Base-by-base conservation (phyloP, 2,888 invertebrate species). In the Frankliniella fusca region DNA sequence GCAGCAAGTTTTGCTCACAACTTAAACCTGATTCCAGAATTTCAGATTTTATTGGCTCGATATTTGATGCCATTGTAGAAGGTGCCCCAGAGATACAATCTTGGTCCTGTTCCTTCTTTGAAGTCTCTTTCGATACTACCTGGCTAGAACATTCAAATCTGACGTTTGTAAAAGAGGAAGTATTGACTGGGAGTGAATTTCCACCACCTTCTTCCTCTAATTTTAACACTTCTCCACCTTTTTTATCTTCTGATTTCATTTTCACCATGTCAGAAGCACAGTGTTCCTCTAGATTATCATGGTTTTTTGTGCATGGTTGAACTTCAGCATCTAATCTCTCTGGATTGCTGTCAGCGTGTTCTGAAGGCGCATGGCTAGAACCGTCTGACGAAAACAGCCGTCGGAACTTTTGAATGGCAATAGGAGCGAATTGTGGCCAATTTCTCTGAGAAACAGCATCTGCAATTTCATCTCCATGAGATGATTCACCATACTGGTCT, bases 361-460 rank as follows among this genome's bases (percentile, higher is more conserved):
- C 70, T 23, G 23, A 70, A 11, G 70, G 23, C 23, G 10, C 70
- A 70, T 23, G n/a, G 23, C 23, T 70, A 9, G 70, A n/a, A 70
- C 23, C 23, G 11, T 70, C 70, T 70, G 70, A 23, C 9, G 70
- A 70, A 23, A 70, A 70, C 23, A 70, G 70, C 11, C 70, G 70
- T 23, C 70, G 70, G 23, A 70, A 70, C 23, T 70, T 70, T 23
- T 70, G 70, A 70, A 70, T 70, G 70, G 70, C 70, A 70, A 70
- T 23, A n/a, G 70, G 70, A 23, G 70, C 70, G 23, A 70, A 70
- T 5, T n/a, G n/a, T 9, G 70, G 70, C 70, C 70, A 70, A 23
- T 70, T n/a, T 23, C 23, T 70, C 23, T 70, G 70, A 8, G 70
- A 23, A 9, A 23, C 11, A 70, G 70, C n/a, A 23, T 23, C 23